Percentiles rank a stretch among this genome's conserved stretches.
Conservation (phyloP, 2,113 vertebrate species). For the Anguilla rostrata region DNA sequence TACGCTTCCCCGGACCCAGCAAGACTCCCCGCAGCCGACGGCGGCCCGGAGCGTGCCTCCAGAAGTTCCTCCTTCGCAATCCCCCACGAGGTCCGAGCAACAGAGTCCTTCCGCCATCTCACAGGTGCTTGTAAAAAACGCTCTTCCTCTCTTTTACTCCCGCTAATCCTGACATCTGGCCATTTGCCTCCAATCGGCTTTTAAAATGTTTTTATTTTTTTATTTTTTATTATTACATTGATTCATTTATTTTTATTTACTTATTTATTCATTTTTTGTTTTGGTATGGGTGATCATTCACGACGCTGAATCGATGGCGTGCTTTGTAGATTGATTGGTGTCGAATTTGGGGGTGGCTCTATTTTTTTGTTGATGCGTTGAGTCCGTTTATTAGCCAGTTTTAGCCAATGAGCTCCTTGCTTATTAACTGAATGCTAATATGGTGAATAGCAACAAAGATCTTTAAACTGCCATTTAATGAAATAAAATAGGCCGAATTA, state of each 20-base stretch:
- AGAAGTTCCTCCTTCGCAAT: no score
- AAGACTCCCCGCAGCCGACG: conserved; percentile 77
- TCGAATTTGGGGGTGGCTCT: background rate
- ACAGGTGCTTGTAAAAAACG: background rate
- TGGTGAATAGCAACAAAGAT: background rate
- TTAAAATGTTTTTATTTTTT: background rate
- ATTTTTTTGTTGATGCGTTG: background rate
- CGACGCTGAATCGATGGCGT: background rate
- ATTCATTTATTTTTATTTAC: background rate
- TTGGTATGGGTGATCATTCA: background rate
- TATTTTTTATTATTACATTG: background rate
- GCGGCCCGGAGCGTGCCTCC: conserved; percentile 80
- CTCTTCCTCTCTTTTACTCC: background rate
- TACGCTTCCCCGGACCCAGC: no score
- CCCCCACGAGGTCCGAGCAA: conserved; percentile 16
- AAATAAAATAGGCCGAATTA: no score
- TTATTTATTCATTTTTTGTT: background rate
- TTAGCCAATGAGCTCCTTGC: background rate
- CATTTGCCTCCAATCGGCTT: background rate
- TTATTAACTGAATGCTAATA: background rate
- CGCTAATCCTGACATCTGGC: background rate
- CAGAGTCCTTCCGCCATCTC: conserved; percentile 19
- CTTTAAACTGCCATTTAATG: background rate
- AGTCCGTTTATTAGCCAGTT: background rate
- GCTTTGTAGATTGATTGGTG: background rate